phyloP scores from a whole-genome alignment of 2,797 vertebrate species.

The Gymnothorax reevesii region DNA sequence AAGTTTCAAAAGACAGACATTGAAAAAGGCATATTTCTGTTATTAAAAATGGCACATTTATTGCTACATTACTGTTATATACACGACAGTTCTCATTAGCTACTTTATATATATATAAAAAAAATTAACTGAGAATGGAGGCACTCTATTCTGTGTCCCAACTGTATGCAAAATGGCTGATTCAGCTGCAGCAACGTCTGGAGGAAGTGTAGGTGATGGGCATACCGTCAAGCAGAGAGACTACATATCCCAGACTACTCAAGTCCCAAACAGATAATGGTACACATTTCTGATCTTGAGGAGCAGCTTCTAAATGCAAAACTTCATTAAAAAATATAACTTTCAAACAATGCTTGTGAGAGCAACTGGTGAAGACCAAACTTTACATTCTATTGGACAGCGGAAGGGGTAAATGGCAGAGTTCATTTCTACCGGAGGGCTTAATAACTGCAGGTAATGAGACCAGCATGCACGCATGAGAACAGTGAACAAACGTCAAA shows the following conservation, averaged over 20 bases:
- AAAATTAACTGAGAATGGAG: constrained; percentile 77
- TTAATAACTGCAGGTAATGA: background rate
- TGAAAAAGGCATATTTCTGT: constrained; percentile 60
- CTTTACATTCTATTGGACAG: background rate
- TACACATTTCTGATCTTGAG: constrained; percentile 42
- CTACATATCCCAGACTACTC: constrained; percentile 39
- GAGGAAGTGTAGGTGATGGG: background rate
- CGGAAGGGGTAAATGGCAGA: background rate
- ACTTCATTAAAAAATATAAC: too few species aligned
- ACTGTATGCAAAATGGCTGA: constrained; percentile 65
- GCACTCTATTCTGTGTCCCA: constrained; percentile 81
- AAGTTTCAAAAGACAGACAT: constrained; percentile 68
- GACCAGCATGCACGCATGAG: background rate
- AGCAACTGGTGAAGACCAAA: background rate
- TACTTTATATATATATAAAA: constrained; percentile 80
- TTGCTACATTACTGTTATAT: constrained; percentile 95
- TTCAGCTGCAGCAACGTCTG: constrained; percentile 62
- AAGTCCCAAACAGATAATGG: constrained; percentile 55
- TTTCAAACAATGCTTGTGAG: too few species aligned
- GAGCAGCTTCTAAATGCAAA: too few species aligned
- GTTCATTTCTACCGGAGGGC: background rate
- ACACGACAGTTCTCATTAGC: constrained; percentile 91
- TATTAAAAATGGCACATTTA: constrained; percentile 93
- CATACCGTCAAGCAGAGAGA: background rate
- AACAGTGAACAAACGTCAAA: background rate